Conservation (phyloP, 1,140 invertebrate genomes). For the Aphelinus atriplicis region DNA sequence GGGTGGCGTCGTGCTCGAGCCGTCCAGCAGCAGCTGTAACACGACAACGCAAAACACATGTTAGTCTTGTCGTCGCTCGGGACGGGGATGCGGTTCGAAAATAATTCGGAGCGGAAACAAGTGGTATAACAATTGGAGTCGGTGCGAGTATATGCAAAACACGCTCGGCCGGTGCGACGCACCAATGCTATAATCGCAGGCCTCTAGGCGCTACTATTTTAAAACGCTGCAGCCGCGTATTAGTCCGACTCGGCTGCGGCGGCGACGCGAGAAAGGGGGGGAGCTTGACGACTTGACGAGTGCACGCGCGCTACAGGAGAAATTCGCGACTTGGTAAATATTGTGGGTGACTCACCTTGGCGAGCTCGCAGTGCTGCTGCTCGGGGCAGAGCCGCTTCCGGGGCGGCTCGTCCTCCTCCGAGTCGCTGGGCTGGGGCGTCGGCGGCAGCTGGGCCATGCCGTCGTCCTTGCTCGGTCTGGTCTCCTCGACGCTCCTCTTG, state of each 20-base stretch:
- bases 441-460: constrained; percentile 52
- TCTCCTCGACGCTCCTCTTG: constrained; percentile 47
- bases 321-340: not conserved
- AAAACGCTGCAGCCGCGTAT: no score
- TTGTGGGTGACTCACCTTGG: constrained; percentile 54
- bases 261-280: not conserved
- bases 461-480: not conserved
- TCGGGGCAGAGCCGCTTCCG: constrained; percentile 52
- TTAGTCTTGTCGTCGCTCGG: no score
- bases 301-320: no score
- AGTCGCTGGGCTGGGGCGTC: constrained; percentile 67
- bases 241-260: no score
- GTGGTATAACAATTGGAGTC: no score
- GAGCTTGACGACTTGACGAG: not conserved
- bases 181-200: no score
- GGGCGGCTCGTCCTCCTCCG: constrained; percentile 62
- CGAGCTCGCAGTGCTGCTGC: constrained; percentile 53
- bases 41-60: no score
- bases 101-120: no score
- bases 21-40: constrained; percentile 63
- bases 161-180: no score
- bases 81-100: no score
- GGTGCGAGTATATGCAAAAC: no score
- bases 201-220: no score
- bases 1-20: constrained; percentile 58